Evolutionary conservation across 2,888 invertebrate species (phyloP), one percentile per base, ranked within the genome.

Genomic region (Magallana nippona): DNA sequence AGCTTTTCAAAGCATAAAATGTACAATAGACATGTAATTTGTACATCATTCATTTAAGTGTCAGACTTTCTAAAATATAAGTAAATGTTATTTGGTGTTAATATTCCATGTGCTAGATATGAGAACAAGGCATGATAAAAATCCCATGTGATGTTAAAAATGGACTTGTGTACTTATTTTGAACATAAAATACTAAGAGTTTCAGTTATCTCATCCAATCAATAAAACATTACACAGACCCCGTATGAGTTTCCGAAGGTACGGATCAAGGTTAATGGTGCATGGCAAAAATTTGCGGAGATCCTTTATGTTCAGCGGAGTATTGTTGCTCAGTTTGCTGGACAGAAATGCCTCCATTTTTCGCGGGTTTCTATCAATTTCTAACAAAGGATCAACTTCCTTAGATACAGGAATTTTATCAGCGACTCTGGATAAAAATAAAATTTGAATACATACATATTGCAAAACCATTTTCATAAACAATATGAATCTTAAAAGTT

Each of bases 191-290:
- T 44, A 44, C 44, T 44, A 44, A 44, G 44, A 44, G 44, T 44
- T 44, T 44, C 27, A 27, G 27, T 27, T 27, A 27, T 27, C 27
- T 27, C 27, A 27, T 27, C 27, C 1, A 27, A 27, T 27, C 27
- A 27, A 27, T 27, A 27, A 27, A 22, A 63, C 10, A 63, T 13
- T n/a, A 22, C 17, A 84, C 88, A 92, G 94, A 97, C 98, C 99
- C 96, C 98, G 97, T 85, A 99, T 98, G 83, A 98, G 97, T 95
- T 99, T 99, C 93, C 98, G 97, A 86, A 99, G 96, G 94, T 98
- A 99, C 0, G 99, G 99, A 95, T 99, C 99, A 83, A 99, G 95
- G 94, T 99, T 99, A 91, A 99, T 99, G 19, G 99, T 99, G 94
- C 99, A 99, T 0, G 99, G 99, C 86, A 99, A 95, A 95, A 99